Conservation (phyloP, 2,113 vertebrate species). For the Oriolus oriolus region DNA sequence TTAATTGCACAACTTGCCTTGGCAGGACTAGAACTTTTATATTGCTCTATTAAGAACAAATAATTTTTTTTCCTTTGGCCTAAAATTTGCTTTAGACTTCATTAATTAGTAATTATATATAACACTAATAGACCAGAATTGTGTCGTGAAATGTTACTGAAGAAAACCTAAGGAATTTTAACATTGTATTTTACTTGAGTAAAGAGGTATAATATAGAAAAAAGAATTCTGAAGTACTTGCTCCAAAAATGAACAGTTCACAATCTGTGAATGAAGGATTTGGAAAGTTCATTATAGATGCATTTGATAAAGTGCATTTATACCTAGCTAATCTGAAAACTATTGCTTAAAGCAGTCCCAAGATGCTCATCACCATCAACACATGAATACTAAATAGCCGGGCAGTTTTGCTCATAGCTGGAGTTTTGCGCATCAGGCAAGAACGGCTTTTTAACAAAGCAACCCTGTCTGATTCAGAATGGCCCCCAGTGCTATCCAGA, state of each 20-base stretch:
- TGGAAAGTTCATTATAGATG: neutral
- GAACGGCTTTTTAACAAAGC: neutral
- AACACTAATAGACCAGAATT: neutral
- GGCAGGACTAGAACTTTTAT: neutral
- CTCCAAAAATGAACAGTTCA: neutral
- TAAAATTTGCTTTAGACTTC: neutral
- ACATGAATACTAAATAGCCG: neutral
- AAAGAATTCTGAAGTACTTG: neutral
- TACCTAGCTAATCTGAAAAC: neutral
- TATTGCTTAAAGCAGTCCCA: neutral
- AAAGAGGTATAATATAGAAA: neutral
- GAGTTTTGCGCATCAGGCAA: neutral
- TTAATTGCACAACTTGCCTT: neutral
- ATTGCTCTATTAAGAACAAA: neutral
- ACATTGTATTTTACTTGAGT: accelerated
- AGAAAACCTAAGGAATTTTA: neutral
- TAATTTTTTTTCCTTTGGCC: neutral
- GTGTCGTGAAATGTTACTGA: accelerated
- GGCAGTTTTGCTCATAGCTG: neutral
- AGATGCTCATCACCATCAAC: neutral
- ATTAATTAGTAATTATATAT: neutral
- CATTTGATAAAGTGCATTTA: neutral
- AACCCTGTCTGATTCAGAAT: neutral
- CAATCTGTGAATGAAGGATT: neutral
- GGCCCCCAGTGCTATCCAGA: neutral